Conservation (phyloP, 2,113 vertebrate species). For the Geococcyx californianus region DNA sequence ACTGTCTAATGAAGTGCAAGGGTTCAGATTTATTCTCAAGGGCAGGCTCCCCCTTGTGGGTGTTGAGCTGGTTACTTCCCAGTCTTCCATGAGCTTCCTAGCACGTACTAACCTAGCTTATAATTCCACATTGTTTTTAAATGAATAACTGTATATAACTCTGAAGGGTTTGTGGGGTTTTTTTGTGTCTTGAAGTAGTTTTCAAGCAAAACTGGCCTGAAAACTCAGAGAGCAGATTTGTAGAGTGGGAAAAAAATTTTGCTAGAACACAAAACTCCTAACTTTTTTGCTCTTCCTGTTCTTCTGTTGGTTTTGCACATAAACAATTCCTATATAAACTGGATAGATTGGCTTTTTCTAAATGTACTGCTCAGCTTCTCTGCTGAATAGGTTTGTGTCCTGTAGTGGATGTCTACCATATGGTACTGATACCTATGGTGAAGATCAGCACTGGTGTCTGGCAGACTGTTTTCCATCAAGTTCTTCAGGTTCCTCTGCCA, state of each 20-base stretch:
- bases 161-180: background rate
- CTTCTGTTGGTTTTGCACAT: background rate
- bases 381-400: background rate
- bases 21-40: background rate
- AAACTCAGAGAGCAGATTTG: background rate
- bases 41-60: conserved; percentile 58
- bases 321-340: background rate
- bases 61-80: background rate
- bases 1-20: background rate
- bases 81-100: background rate
- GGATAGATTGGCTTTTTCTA: background rate
- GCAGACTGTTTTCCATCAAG: background rate
- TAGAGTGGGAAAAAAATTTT: background rate
- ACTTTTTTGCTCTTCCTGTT: background rate
- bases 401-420: background rate
- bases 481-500: background rate
- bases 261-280: background rate
- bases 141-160: background rate
- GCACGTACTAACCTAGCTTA: background rate
- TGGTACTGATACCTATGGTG: background rate
- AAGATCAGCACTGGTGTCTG: background rate
- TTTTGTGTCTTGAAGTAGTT: background rate
- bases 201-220: background rate
- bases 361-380: background rate
- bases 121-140: background rate